Conservation (phyloP, 1,140 invertebrate genomes). For the Hormaphis cornu region DNA sequence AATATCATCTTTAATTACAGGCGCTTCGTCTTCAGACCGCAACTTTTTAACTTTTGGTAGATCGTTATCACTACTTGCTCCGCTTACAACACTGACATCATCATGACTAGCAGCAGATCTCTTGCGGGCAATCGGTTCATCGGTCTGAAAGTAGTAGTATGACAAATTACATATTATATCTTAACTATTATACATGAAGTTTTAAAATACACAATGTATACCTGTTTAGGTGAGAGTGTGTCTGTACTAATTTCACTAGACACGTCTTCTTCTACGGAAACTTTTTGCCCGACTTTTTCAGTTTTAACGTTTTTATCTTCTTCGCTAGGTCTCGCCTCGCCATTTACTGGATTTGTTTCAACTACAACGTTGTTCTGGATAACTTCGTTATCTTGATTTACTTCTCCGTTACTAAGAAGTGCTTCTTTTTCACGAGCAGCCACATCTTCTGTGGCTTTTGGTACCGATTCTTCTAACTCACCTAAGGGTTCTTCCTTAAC, state of each 20-base stretch:
- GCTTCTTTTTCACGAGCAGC: not conserved
- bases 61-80: conserved; percentile 27
- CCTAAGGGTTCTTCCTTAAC: not conserved
- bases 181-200: not conserved
- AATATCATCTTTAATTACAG: conserved; percentile 21
- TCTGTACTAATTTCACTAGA: conserved; percentile 20
- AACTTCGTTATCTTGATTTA: not conserved
- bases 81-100: conserved; percentile 20
- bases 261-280: not conserved
- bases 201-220: not conserved
- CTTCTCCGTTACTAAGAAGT: not conserved
- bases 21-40: not conserved
- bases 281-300: not conserved
- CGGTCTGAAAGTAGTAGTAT: conserved; percentile 1
- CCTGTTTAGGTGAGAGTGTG: conserved; percentile 25
- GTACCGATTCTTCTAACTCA: not conserved
- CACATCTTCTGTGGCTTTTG: not conserved
- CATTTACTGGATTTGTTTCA: not conserved
- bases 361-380: not conserved
- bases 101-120: conserved; percentile 28
- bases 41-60: conserved; percentile 15
- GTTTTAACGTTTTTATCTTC: not conserved
- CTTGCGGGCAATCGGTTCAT: conserved; percentile 18
- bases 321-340: not conserved
- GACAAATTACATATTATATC: not conserved